These are phyloP conservation scores for Chlorops oryzae DNA, from an alignment of 1,140 invertebrate genomes.

Conservation along the genomic window DNA sequence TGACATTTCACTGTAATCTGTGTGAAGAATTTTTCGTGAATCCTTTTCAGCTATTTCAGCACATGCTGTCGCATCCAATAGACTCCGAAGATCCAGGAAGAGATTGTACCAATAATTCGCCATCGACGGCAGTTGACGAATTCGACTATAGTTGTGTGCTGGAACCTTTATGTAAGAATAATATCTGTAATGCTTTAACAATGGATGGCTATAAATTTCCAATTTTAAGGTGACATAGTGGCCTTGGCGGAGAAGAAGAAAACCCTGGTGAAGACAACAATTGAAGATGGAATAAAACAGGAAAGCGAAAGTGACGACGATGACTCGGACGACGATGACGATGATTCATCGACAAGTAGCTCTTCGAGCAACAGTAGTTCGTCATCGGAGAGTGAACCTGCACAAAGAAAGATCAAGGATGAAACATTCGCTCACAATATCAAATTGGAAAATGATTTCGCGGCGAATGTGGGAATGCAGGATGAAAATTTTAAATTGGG, in stretches of 20 bases:
- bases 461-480: slow-evolving; percentile 2
- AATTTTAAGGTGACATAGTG: slow-evolving; percentile 10
- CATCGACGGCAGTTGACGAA: slow-evolving; percentile 22
- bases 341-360: slow-evolving; percentile 16
- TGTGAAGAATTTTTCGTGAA: slow-evolving; percentile 39
- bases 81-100: slow-evolving; percentile 12
- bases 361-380: slow-evolving; percentile 18
- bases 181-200: not conserved
- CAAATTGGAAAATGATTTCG: not conserved
- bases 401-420: not conserved
- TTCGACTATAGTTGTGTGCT: slow-evolving; percentile 40
- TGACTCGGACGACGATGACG: slow-evolving; percentile 15
- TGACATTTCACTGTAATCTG: slow-evolving; percentile 46
- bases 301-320: slow-evolving; percentile 13
- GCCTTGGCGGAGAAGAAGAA: too few species aligned
- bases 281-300: not conserved
- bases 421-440: not conserved
- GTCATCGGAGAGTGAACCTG: not conserved
- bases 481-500: slow-evolving; percentile 3
- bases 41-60: slow-evolving; percentile 38
- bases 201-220: slow-evolving; percentile 20
- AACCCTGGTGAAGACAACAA: not conserved
- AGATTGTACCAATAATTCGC: slow-evolving; percentile 8
- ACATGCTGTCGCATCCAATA: slow-evolving; percentile 29
- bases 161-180: slow-evolving; percentile 39